phyloP scores from a whole-genome alignment of 2,888 invertebrate species.

The Argyra leucocephala region DNA sequence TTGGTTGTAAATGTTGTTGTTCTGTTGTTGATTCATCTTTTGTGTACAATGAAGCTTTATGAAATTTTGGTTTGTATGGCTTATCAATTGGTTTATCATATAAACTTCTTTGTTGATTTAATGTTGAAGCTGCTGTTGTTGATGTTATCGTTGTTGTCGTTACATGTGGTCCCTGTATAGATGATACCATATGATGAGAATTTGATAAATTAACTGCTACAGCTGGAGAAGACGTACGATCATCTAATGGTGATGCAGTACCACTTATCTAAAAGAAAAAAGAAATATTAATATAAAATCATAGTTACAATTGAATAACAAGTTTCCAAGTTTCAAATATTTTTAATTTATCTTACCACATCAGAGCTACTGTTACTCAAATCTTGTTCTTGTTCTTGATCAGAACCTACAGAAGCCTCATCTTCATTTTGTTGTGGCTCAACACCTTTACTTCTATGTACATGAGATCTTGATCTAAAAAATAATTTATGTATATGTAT shows the following conservation, averaged over 20 bases:
- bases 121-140: conserved; percentile 23
- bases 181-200: conserved; percentile 25
- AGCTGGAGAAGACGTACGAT: conserved; percentile 29
- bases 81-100: conserved; percentile 48
- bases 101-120: conserved; percentile 37
- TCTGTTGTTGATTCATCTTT: conserved; percentile 39
- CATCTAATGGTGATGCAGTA: conserved; percentile 40
- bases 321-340: not conserved
- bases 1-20: conserved; percentile 25
- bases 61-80: conserved; percentile 68
- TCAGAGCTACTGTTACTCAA: conserved; percentile 43
- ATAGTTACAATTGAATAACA: not conserved
- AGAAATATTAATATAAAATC: not conserved
- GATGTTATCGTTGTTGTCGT: too few relatives aligned
- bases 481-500: not conserved
- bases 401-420: conserved; percentile 51
- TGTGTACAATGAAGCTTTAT: conserved; percentile 53
- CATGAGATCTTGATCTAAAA: conserved; percentile 59
- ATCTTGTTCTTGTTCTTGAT: conserved; percentile 50
- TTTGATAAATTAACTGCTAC: conserved; percentile 17
- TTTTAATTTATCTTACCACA: conserved; percentile 31
- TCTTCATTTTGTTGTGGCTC: conserved; percentile 49
- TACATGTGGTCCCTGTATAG: conserved; percentile 32
- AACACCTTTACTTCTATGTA: conserved; percentile 55
- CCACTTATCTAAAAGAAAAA: conserved; percentile 35